Percentiles rank a stretch among this genome's conserved stretches.
These are phyloP conservation scores for Sprattus sprattus DNA, from an alignment of 2,113 vertebrate genomes.

Conservation along the genomic window DNA sequence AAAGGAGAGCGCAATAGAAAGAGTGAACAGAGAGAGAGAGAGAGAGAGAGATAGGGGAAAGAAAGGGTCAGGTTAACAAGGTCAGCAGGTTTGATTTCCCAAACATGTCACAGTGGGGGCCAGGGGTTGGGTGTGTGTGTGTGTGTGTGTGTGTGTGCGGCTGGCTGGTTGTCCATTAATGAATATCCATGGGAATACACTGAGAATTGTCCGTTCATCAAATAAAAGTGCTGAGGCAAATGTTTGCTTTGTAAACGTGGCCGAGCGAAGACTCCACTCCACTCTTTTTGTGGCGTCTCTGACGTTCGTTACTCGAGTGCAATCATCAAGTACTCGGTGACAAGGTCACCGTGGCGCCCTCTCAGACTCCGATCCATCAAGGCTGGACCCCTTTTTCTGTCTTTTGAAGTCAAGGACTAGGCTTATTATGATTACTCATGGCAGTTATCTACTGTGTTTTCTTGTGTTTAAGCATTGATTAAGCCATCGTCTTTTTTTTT, in stretches of 20 bases:
- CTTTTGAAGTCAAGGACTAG: conserved; percentile 34
- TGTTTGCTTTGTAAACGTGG: conserved; percentile 8
- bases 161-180: background rate
- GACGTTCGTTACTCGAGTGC: background rate
- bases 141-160: too few relatives aligned
- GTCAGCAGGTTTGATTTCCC: conserved; percentile 3
- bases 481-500: conserved; percentile 27
- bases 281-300: background rate
- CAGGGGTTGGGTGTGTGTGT: background rate
- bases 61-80: background rate
- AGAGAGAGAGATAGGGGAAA: background rate
- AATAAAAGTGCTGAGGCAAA: background rate
- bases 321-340: background rate
- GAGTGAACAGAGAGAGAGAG: background rate
- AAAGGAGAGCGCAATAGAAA: background rate
- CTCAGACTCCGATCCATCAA: conserved; percentile 6
- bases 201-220: background rate
- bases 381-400: background rate
- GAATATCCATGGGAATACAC: background rate
- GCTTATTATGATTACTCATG: conserved; percentile 46
- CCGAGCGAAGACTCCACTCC: background rate
- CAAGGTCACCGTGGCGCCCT: conserved; percentile 5
- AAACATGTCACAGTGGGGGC: background rate
- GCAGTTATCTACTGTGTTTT: conserved; percentile 22
- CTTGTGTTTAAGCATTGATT: conserved; percentile 37